Evolutionary conservation across 2,888 invertebrate genomes (phyloP), one percentile per base, ranked within the genome.

Genomic region (Orchesella flavescens): DNA sequence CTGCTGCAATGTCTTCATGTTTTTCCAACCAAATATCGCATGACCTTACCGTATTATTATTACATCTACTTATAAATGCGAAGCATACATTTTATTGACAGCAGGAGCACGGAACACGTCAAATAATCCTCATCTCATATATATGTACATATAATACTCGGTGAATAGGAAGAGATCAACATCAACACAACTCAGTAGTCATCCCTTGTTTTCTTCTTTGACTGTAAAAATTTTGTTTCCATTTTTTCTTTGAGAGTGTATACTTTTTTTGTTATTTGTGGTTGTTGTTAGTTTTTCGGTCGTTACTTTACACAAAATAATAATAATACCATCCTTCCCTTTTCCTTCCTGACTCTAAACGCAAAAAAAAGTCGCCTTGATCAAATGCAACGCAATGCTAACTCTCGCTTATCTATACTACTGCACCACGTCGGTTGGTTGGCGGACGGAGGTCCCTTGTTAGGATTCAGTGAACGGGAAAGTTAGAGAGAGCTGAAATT

Each of bases 391-490:
- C n/a, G n/a, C 34, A 34, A 34, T n/a, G n/a, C 34, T 34, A 34
- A 34, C 34, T 34, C 7, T 2, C 3, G 49, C n/a, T 49, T 15
- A 15, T 49, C 49, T 49, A 44, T 9, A 44, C 44, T 44, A 49
- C 34, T 34, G n/a, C 21, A 9, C 19, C 34, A 63, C 63, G 78
- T 71, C 71, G 59, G 69, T 34, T 71, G 69, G 78, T 78, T 78
- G 78, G 78, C 78, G 78, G 78, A 78, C 69, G 72, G 79, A 79
- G 79, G 79, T 79, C 65, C 79, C 79, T 79, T 79, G 79, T 79
- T 79, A 79, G 66, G 66, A 72, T 24, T 73, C 79, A 79, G 34
- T 79, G 63, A 66, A 79, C 65, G 65, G 72, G 44, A 79, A 79
- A 79, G 55, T 43, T 43, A 49, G 65, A 55, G 46, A n/a, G n/a